Conservation (phyloP, 2,797 vertebrate species). For the Muscicapa striata region DNA sequence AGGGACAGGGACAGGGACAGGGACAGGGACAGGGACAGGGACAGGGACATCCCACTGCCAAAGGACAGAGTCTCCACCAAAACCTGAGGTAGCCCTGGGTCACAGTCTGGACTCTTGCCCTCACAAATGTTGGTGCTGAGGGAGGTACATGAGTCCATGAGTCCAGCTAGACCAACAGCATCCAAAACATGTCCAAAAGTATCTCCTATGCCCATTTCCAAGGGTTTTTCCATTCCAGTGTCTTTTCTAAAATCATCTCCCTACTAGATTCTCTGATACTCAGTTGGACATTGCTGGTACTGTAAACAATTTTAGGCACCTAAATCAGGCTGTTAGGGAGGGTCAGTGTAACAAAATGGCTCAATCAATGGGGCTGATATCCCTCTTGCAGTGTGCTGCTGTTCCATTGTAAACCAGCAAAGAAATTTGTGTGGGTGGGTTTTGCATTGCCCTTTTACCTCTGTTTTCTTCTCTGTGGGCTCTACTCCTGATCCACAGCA, state of each 20-base stretch:
- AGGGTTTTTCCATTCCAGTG: neutral
- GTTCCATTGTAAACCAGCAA: neutral
- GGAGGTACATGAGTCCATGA: neutral
- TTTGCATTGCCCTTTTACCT: neutral
- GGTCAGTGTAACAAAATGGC: neutral
- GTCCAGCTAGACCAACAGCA: neutral
- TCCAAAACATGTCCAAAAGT: neutral
- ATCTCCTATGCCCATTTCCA: neutral
- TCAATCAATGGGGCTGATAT: neutral
- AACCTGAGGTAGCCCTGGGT: neutral
- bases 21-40: too few relatives aligned
- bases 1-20: too few relatives aligned
- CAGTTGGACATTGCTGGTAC: neutral
- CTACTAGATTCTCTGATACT: neutral
- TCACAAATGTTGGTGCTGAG: neutral
- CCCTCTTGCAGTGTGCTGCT: neutral
- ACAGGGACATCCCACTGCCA: neutral
- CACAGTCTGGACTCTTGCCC: conserved; percentile 8
- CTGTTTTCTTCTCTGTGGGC: neutral
- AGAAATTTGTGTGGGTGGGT: neutral
- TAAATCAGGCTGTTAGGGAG: neutral
- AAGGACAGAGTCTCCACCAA: neutral
- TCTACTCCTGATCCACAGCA: neutral
- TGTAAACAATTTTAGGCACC: neutral
- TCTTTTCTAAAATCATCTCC: neutral